phyloP scores from a whole-genome alignment of 2,113 vertebrate genomes.

The Heptranchias perlo region DNA sequence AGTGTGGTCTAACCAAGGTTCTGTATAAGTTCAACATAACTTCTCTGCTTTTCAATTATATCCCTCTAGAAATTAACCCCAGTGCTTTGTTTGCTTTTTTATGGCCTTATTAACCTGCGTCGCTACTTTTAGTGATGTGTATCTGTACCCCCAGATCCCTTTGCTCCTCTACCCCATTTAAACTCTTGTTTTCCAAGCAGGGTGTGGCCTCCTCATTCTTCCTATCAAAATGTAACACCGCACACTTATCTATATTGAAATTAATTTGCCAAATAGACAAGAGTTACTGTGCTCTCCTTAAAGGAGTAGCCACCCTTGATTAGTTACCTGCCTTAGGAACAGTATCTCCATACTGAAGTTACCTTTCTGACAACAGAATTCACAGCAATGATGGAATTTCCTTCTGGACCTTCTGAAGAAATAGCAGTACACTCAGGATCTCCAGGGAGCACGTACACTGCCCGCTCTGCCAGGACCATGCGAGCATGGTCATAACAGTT shows the following conservation, averaged over 20 bases:
- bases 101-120: not conserved
- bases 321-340: conserved; percentile 37
- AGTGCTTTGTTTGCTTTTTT: not conserved
- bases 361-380: conserved; percentile 88
- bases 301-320: not conserved
- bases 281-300: conserved; percentile 9
- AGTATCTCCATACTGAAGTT: conserved; percentile 42
- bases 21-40: not conserved
- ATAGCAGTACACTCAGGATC: conserved; percentile 74
- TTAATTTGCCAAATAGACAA: not conserved
- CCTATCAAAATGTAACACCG: not conserved
- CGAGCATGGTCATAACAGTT: conserved; percentile 96
- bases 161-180: not conserved
- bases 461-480: conserved; percentile 87
- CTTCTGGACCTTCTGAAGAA: conserved; percentile 87
- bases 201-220: not conserved
- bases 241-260: not conserved
- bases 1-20: not conserved
- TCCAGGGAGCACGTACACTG: conserved; percentile 87
- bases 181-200: not conserved
- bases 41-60: no score
- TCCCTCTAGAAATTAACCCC: not conserved
- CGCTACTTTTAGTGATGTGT: not conserved
- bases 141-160: not conserved
- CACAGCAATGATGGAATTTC: conserved; percentile 76